These are phyloP conservation scores for Lordiphosa fenestrarum DNA, from an alignment of 2,888 invertebrate genomes.

Conservation along the genomic window DNA sequence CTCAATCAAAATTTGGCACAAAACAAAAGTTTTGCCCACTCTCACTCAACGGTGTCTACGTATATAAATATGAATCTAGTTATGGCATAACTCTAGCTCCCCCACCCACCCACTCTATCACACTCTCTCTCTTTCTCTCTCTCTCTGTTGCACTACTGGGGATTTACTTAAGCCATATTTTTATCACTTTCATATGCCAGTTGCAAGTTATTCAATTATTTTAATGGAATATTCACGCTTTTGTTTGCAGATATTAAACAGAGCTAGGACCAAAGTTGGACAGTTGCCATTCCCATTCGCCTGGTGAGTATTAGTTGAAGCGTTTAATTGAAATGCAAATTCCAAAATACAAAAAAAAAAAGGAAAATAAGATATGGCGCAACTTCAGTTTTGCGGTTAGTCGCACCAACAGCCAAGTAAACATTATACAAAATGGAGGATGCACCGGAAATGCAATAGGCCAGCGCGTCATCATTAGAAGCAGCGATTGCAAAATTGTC, in stretches of 20 bases:
- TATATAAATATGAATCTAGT: conserved; percentile 55
- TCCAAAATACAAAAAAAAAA: neutral
- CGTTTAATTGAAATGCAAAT: conserved; percentile 49
- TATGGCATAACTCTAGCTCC: conserved; percentile 46
- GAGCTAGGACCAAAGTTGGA: conserved; percentile 13
- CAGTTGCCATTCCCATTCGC: conserved; percentile 4
- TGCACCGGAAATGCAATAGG: conserved; percentile 5
- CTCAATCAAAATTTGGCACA: conserved; percentile 54
- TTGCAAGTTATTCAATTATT: conserved; percentile 73
- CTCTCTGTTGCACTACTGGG: conserved; percentile 12
- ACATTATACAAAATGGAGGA: conserved; percentile 43
- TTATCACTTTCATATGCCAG: conserved; percentile 43
- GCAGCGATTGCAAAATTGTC: conserved; percentile 66
- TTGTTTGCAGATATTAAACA: conserved; percentile 34
- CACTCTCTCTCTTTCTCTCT: conserved; percentile 1
- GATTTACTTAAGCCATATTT: conserved; percentile 66
- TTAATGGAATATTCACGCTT: conserved; percentile 59
- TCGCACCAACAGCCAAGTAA: conserved; percentile 56
- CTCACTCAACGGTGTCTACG: conserved; percentile 18
- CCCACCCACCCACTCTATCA: conserved; percentile 3
- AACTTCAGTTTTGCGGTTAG: conserved; percentile 53
- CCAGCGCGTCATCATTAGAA: conserved; percentile 49
- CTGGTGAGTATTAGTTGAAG: conserved; percentile 38
- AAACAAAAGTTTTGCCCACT: conserved; percentile 53
- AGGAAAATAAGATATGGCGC: conserved; percentile 11